Base-by-base conservation (phyloP, 2,113 vertebrate genomes). In the Lathamus discolor region DNA sequence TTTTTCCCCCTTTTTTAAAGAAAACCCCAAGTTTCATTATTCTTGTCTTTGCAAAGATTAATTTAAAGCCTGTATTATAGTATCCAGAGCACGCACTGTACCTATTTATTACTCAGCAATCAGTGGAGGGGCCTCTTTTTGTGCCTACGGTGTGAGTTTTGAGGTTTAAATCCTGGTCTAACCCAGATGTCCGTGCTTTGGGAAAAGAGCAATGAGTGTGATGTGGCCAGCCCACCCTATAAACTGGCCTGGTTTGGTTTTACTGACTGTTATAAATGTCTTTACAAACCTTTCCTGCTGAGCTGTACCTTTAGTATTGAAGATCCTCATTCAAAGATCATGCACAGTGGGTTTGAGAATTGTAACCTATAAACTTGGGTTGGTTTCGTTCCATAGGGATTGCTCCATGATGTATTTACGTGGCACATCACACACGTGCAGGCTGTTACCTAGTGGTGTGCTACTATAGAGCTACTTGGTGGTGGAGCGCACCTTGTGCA, bases 21-120 rank as follows among this genome's bases (percentile, higher is more conserved):
- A 70, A 84, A 88, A 10, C 33, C 57, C 33, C 57, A 59, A 84
- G 37, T 87, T 95, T 96, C 87, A 90, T 98, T 91, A 86, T 68
- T 94, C 94, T 90, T 92, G 95, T 96, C 97, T 96, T 97, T 85
- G 49, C 89, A 68, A 61, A 93, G 70, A 90, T 93, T 97, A 96
- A 97, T 97, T 98, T 97, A 97, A 98, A 97, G 96, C 97, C 97
- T 99, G 98, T 98, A 96, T 96, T 98, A 96, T 96, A 98, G 98
- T 96, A 95, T 98, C 98, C 97, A 97, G 97, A 97, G 97, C 93
- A 97, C 79, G 92, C 97, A 93, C 81, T 98, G 98, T 98, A 98
- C 96, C 97, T 98, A 98, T 97, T 97, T 97, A 92, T 97, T 97
- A 97, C 97, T 98, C 96, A 97, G 94, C 93, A 96, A 94, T 96